phyloP scores from a whole-genome alignment of 2,888 invertebrate species.

The Pyrgus malvae region DNA sequence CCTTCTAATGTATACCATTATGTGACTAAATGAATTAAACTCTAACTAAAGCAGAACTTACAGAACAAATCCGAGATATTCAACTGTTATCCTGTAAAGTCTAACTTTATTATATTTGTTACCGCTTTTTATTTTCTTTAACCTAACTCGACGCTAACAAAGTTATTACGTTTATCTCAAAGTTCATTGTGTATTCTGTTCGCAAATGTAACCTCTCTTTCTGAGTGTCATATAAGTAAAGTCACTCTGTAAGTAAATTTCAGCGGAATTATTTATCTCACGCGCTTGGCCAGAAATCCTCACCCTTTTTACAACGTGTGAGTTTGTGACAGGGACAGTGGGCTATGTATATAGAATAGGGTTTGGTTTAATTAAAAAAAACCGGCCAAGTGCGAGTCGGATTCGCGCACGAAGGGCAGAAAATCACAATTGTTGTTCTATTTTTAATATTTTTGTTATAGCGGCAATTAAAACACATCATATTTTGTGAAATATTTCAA shows the following conservation, averaged over 20 bases:
- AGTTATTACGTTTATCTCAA: background rate
- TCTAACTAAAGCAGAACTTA: no score
- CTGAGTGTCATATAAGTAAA: constrained; percentile 4
- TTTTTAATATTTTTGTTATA: no score
- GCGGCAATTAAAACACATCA: no score
- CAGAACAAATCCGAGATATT: background rate
- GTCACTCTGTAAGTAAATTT: background rate
- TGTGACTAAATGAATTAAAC: no score
- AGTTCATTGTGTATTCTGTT: background rate
- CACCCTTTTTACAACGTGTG: background rate
- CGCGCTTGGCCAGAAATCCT: background rate
- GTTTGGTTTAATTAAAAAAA: no score
- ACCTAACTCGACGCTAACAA: constrained; percentile 1
- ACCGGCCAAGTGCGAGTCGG: no score
- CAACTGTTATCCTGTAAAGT: no score
- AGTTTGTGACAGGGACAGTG: background rate
- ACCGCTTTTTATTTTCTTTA: background rate
- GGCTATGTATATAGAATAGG: no score
- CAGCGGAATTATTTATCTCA: background rate
- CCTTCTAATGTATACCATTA: no score
- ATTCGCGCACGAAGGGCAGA: no score
- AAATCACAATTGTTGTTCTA: no score
- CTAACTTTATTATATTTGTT: background rate
- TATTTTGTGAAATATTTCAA: no score
- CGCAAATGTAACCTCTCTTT: background rate